These are phyloP conservation scores for Tamandua tetradactyla DNA, from an alignment of 2,797 vertebrate genomes.

Conservation along the genomic window DNA sequence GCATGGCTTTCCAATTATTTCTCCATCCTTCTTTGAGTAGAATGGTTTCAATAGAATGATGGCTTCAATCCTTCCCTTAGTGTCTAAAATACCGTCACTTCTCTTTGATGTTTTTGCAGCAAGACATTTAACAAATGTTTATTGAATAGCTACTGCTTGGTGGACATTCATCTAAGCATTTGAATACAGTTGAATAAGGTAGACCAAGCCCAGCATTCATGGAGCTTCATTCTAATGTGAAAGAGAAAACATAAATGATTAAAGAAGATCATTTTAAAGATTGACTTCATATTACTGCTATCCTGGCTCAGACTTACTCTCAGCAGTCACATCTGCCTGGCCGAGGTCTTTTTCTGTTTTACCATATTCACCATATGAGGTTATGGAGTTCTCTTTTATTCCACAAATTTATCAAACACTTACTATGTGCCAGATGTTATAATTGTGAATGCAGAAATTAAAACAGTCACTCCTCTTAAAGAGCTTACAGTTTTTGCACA, in stretches of 20 bases:
- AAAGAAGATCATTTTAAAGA: conserved; percentile 26
- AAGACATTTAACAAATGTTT: conserved; percentile 16
- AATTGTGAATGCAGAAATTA: conserved; percentile 35
- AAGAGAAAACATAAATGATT: conserved; percentile 10
- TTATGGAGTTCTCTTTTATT: conserved; percentile 30
- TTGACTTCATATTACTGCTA: not conserved
- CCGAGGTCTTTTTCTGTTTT: conserved; percentile 4
- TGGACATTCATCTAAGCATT: not conserved
- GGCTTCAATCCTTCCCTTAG: not conserved
- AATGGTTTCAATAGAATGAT: not conserved
- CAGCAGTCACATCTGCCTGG: not conserved
- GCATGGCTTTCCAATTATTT: not conserved
- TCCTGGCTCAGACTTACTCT: not conserved
- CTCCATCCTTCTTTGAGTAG: not conserved
- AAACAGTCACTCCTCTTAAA: not conserved
- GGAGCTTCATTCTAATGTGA: not conserved
- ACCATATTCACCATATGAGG: not conserved
- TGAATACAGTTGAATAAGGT: not conserved
- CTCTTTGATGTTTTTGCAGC: not conserved
- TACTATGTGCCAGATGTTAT: not conserved
- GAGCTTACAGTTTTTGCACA: not conserved
- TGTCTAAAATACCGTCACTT: conserved; percentile 26
- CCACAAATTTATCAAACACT: not conserved
- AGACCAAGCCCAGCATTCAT: not conserved
- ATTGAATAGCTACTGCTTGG: not conserved